Evolutionary conservation across 2,888 invertebrate species (phyloP), one percentile per base, ranked within the genome.

Genomic region (Rosalia funebris): DNA sequence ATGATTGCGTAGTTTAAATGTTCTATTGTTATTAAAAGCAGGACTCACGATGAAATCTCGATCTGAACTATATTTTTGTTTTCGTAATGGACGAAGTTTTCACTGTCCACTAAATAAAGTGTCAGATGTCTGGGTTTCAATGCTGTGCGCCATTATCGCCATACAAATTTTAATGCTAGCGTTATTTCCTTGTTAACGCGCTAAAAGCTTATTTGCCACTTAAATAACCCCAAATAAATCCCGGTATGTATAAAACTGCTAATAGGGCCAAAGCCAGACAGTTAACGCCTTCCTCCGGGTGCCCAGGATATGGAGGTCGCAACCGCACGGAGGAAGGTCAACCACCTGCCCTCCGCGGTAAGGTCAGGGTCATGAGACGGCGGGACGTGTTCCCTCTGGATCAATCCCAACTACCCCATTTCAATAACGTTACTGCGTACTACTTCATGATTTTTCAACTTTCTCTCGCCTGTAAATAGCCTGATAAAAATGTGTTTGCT

Each of bases 351-450:
- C 57, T 52, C 56, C 31, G 19, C 39, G 57, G 15, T 54, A 60
- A 63, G 63, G 63, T 59, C 62, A 58, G 58, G 55, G 55, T 60
- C 47, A 50, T 56, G 59, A 60, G 60, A 54, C 63, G 63, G 42
- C 47, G 50, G 58, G 41, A 10, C 16, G 37, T 37, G 34, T 17
- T 41, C 39, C 50, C 45, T 34, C 15, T n/a, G 42, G 14, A 61
- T 25, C 45, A 20, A 48, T 39, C 53, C 57, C 59, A 34, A 20
- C 47, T 37, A 44, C 45, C 37, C 31, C 47, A 17, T 48, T 48
- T 57, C 34, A 36, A 32, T 20, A 19, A 42, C 48, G 48, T 10
- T 48, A 36, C 12, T 41, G 53, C 41, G 37, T 14, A 34, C 50
- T 34, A 25, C 44, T 45, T 57, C 37, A 45, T 44, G 57, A 45